Evolutionary conservation across 2,797 vertebrate genomes (phyloP).

Genomic region (Danio tinwini): DNA sequence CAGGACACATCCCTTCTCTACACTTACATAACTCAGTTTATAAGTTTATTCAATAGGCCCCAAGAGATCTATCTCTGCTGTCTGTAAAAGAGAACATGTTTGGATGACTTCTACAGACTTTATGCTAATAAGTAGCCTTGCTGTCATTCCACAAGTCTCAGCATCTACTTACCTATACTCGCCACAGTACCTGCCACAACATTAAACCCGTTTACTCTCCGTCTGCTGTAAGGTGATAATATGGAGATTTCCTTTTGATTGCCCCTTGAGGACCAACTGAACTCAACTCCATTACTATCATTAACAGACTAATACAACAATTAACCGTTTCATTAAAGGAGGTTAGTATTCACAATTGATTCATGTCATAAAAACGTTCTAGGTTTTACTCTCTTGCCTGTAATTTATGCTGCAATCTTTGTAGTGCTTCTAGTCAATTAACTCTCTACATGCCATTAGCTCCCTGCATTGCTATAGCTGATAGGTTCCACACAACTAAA

Average conservation of each 20-base stretch:
- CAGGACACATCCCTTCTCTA: not conserved
- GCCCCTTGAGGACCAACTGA: slow-evolving; percentile 2
- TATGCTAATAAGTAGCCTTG: not conserved
- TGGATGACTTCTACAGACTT: slow-evolving; percentile 9
- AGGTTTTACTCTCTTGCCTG: slow-evolving; percentile 11
- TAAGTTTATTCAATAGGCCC: slow-evolving; percentile 7
- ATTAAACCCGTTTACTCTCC: not conserved
- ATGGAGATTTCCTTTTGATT: slow-evolving; percentile 7
- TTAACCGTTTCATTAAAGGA: slow-evolving; percentile 20
- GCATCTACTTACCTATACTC: not conserved
- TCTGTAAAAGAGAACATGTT: not conserved
- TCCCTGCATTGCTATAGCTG: slow-evolving; percentile 11
- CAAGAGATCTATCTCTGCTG: not conserved
- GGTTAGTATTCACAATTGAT: slow-evolving; percentile 29
- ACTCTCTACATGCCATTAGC: slow-evolving; percentile 28
- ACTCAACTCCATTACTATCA: slow-evolving; percentile 10
- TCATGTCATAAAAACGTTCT: slow-evolving; percentile 29
- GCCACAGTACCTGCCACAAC: not conserved
- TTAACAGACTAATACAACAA: slow-evolving; percentile 28
- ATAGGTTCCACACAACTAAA: slow-evolving; percentile 37
- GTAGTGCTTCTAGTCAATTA: slow-evolving; percentile 26
- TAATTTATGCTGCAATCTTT: slow-evolving; percentile 29
- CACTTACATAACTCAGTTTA: not conserved
- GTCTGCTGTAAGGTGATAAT: slow-evolving; percentile 2
- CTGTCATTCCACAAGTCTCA: slow-evolving; percentile 19